These are phyloP conservation scores for Aplodontia rufa DNA, from an alignment of 2,113 vertebrate species.

Conservation along the genomic window DNA sequence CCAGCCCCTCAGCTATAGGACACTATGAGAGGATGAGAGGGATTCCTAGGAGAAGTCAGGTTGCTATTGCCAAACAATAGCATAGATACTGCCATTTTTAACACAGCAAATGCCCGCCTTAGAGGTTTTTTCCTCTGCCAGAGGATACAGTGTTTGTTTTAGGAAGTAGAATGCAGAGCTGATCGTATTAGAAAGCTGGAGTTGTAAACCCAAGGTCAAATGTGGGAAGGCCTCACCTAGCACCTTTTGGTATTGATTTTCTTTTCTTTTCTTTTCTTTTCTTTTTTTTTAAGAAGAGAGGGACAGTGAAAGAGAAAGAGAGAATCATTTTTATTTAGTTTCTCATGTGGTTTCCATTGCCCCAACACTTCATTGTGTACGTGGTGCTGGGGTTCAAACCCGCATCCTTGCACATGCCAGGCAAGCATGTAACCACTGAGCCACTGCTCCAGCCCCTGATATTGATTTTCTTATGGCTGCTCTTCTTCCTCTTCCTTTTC, in stretches of 20 bases:
- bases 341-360: no score
- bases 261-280: neutral
- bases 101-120: neutral
- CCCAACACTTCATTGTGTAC: no score
- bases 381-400: no score
- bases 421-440: no score
- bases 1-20: neutral
- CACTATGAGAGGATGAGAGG: neutral
- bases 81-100: neutral
- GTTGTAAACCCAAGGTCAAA: neutral
- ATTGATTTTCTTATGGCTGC: neutral
- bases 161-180: neutral
- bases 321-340: no score
- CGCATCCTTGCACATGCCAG: no score
- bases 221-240: neutral
- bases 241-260: neutral
- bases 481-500: no score
- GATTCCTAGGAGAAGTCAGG: neutral
- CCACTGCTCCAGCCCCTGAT: no score
- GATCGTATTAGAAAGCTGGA: neutral
- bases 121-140: neutral
- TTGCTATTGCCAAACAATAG: neutral
- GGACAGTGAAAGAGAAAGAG: no score
- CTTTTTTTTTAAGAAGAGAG: no score
- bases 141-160: neutral